Percentiles rank a stretch among this genome's conserved stretches.
phyloP scores from a whole-genome alignment of 2,888 invertebrate species.

The Drosophila diplacantha region DNA sequence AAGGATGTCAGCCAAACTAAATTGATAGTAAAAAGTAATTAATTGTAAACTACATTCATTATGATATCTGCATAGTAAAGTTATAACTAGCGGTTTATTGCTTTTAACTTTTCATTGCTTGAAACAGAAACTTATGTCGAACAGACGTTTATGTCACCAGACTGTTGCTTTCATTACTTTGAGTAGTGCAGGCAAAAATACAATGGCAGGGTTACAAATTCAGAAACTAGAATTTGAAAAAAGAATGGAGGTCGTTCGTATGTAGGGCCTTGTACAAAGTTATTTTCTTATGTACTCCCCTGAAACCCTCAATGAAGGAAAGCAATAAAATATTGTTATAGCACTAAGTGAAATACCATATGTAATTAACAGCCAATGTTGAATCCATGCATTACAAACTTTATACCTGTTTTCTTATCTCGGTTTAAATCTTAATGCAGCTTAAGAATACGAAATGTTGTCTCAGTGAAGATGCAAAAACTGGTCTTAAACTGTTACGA shows the following conservation, averaged over 20 bases:
- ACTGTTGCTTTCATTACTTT: not conserved
- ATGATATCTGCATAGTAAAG: not conserved
- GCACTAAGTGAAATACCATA: not conserved
- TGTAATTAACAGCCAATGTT: not conserved
- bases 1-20: not conserved
- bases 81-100: not conserved
- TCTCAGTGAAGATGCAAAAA: conserved; percentile 8
- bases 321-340: not conserved
- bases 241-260: too few species aligned
- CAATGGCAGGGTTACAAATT: too few species aligned
- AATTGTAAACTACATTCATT: not conserved
- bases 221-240: too few species aligned
- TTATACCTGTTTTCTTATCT: not conserved
- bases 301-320: not conserved
- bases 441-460: not conserved
- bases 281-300: not conserved
- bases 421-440: not conserved
- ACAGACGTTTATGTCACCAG: too few species aligned
- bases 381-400: not conserved
- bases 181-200: not conserved
- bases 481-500: conserved; percentile 10
- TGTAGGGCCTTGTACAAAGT: too few species aligned
- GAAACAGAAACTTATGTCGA: not conserved
- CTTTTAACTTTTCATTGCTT: not conserved
- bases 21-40: too few species aligned